Base-by-base conservation (phyloP, 2,888 invertebrate genomes). In the Morpho helenor region DNA sequence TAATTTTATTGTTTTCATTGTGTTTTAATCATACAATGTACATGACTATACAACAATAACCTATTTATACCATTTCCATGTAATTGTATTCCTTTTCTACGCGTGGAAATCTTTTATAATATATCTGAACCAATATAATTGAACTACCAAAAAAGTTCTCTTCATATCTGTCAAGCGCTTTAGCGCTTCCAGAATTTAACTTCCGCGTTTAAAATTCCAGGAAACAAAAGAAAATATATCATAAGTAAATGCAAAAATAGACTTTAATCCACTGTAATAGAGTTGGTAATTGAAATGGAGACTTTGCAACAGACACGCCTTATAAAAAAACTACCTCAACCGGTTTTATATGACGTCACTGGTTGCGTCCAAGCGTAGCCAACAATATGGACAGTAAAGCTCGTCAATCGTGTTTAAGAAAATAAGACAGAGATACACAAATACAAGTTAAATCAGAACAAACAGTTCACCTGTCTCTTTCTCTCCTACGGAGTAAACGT, bases 361-460 rank as follows among this genome's bases (percentile, higher is more conserved):
- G 46, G 55, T 57, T 49, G 52, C 52, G 57, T 52, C 44, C 48
- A 48, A 56, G 50, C 50, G 44, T 50, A 53, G 53, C 47, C 51
- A 46, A 57, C 54, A 40, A 40, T 53, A 60, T 49, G 54, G 44
- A 16, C 63, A 52, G 40, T 56, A 47, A 46, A 69, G 74, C 74
- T 16, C 74, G 75, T 76, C 73, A 46, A 22, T 42, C 56, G 60
- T 70, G 69, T 74, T 73, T 72, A 73, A 73, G 72, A 58, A 67
- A 66, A 67, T 62, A 62, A 63, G 54, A 54, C 41, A 48, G 48
- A 54, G 54, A 54, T 10, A 22, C 47, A 23, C 8, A 16, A 47
- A 47, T 10, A 9, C 7, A 9, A 8, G 10, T 10, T 10, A 45
- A 7, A 45, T 10, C 10, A 10, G 45, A 10, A 10, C 3, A 23